Percentiles rank a stretch among this genome's conserved stretches.
phyloP scores from a whole-genome alignment of 2,113 vertebrate genomes.

The Semnornis frantzii region DNA sequence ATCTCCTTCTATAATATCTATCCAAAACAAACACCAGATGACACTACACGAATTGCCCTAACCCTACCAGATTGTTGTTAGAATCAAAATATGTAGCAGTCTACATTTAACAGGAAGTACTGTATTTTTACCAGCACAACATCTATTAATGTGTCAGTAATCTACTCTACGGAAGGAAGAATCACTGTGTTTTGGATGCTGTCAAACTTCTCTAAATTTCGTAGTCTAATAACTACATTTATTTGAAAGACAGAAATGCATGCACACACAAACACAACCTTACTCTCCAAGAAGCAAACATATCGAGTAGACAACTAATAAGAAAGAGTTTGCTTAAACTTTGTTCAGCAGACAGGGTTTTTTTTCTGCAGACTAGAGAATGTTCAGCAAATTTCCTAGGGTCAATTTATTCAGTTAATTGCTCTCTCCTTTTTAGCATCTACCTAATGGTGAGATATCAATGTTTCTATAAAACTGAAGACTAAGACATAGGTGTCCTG shows the following conservation, averaged over 20 bases:
- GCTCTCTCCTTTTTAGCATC: not conserved
- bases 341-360: not conserved
- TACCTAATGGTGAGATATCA: not conserved
- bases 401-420: not conserved
- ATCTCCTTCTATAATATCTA: constrained; percentile 76
- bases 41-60: constrained; percentile 77
- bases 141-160: constrained; percentile 69
- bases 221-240: constrained; percentile 44
- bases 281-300: constrained; percentile 7
- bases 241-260: constrained; percentile 37
- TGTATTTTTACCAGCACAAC: constrained; percentile 73
- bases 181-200: constrained; percentile 36
- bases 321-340: constrained; percentile 27
- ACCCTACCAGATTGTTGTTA: constrained; percentile 81
- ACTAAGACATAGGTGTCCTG: not conserved
- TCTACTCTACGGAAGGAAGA: constrained; percentile 32
- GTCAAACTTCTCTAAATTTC: constrained; percentile 53
- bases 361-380: not conserved
- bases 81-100: constrained; percentile 79
- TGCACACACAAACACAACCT: constrained; percentile 38
- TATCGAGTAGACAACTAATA: not conserved
- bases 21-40: constrained; percentile 80
- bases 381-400: not conserved
- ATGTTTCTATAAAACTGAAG: not conserved
- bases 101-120: constrained; percentile 72